Evolutionary conservation across 2,888 invertebrate genomes (phyloP).

Genomic region (Thelaira solivaga): DNA sequence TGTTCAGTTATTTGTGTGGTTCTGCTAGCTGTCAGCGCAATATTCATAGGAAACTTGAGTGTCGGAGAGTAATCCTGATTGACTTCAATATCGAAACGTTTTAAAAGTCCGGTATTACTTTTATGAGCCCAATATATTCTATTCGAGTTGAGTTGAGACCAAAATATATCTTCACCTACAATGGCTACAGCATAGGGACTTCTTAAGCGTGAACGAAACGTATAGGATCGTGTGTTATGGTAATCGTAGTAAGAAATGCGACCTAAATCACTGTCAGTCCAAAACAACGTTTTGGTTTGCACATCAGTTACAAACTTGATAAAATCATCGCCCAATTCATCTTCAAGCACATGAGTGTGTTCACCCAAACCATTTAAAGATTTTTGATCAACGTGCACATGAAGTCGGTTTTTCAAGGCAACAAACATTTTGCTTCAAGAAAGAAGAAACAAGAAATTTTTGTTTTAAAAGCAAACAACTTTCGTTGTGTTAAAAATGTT

Average conservation of each 20-base stretch:
- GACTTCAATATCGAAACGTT: slow-evolving; percentile 71
- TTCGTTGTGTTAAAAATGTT: too few species aligned
- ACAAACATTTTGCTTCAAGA: slow-evolving; percentile 84
- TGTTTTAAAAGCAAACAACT: too few species aligned
- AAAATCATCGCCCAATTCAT: slow-evolving; percentile 73
- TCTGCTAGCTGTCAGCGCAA: slow-evolving; percentile 67
- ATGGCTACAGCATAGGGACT: slow-evolving; percentile 80
- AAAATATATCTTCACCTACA: slow-evolving; percentile 83
- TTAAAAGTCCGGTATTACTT: slow-evolving; percentile 73
- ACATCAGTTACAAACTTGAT: slow-evolving; percentile 76
- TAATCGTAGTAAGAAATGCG: slow-evolving; percentile 82
- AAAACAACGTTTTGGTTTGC: slow-evolving; percentile 80
- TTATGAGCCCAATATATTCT: slow-evolving; percentile 82
- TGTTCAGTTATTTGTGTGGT: slow-evolving; percentile 73
- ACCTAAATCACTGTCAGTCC: slow-evolving; percentile 83
- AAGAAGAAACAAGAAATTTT: too few species aligned
- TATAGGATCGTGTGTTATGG: slow-evolving; percentile 79
- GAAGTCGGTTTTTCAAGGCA: slow-evolving; percentile 77
- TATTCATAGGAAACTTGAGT: slow-evolving; percentile 64
- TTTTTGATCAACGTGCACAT: slow-evolving; percentile 82
- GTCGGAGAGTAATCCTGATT: slow-evolving; percentile 63
- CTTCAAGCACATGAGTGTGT: slow-evolving; percentile 74
- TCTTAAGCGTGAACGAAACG: slow-evolving; percentile 77
- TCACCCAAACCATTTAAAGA: slow-evolving; percentile 82
- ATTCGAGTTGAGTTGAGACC: slow-evolving; percentile 81